phyloP scores from a whole-genome alignment of 2,888 invertebrate genomes.

The Plusia festucae region DNA sequence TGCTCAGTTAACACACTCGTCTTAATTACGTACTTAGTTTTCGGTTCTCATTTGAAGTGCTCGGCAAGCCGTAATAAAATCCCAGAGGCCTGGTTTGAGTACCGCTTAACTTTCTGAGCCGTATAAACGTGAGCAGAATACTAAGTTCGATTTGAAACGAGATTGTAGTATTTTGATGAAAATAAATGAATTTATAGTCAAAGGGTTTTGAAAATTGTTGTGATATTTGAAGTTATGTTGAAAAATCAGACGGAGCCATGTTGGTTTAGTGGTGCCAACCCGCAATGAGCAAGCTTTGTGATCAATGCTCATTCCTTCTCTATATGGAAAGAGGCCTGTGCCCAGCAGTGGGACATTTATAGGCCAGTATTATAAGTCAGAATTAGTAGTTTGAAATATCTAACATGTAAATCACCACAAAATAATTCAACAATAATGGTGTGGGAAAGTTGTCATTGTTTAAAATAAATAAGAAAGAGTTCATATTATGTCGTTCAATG shows the following conservation, averaged over 20 bases:
- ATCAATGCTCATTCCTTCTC: too few species aligned
- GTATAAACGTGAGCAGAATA: neutral
- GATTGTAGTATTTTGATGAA: neutral
- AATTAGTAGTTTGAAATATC: neutral
- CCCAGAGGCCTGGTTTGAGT: neutral
- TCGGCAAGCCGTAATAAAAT: neutral
- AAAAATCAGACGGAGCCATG: too few species aligned
- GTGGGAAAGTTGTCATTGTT: neutral
- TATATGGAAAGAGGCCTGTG: too few species aligned
- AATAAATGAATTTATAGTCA: neutral
- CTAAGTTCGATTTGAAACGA: neutral
- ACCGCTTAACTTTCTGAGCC: neutral
- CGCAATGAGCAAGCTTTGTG: too few species aligned
- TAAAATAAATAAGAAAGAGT: neutral
- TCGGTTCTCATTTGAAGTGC: neutral
- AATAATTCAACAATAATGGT: neutral
- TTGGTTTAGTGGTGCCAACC: too few species aligned
- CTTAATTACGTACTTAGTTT: conserved; percentile 4
- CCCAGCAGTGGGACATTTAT: too few species aligned
- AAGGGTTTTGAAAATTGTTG: neutral
- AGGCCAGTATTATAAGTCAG: neutral
- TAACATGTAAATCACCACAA: neutral
- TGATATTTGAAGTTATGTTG: too few species aligned
- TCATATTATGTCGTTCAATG: too few species aligned
- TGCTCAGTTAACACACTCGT: neutral